Evolutionary conservation across 2,888 invertebrate genomes (phyloP).

Genomic region (Plebejus anna): DNA sequence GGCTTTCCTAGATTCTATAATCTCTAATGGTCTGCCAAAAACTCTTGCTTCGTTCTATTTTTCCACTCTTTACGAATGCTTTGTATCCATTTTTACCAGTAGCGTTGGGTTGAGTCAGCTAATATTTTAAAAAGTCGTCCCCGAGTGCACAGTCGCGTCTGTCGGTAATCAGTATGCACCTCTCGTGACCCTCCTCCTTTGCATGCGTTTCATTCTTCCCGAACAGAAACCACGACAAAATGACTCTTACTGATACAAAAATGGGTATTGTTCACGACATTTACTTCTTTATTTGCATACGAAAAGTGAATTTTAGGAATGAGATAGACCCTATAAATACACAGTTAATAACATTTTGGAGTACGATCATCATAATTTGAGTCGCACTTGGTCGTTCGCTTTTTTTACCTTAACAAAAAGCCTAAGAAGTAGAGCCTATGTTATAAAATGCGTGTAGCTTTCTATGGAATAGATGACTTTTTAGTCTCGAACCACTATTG

Average conservation of each 20-base stretch:
- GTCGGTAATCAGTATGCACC: conserved; percentile 60
- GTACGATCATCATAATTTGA: neutral
- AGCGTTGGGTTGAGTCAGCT: neutral
- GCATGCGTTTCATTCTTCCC: conserved; percentile 45
- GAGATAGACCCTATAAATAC: neutral
- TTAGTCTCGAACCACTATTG: conserved; percentile 25
- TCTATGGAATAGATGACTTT: conserved; percentile 22
- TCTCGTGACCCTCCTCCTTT: conserved; percentile 58
- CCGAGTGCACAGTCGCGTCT: neutral
- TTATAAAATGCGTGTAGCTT: neutral
- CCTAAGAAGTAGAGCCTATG: conserved; percentile 14
- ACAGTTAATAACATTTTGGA: neutral
- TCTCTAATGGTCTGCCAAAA: neutral
- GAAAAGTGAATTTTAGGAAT: neutral
- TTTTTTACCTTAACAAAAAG: conserved; percentile 28
- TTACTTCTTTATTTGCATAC: neutral
- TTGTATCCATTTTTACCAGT: neutral
- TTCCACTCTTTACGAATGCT: neutral
- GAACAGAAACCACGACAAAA: conserved; percentile 42
- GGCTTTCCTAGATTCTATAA: neutral
- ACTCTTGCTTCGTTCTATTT: neutral
- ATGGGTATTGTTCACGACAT: neutral
- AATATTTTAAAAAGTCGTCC: neutral
- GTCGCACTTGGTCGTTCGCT: too few species aligned
- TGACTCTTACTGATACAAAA: conserved; percentile 22